Base-by-base conservation (phyloP, 2,797 vertebrate species). In the Hippocampus kuda region DNA sequence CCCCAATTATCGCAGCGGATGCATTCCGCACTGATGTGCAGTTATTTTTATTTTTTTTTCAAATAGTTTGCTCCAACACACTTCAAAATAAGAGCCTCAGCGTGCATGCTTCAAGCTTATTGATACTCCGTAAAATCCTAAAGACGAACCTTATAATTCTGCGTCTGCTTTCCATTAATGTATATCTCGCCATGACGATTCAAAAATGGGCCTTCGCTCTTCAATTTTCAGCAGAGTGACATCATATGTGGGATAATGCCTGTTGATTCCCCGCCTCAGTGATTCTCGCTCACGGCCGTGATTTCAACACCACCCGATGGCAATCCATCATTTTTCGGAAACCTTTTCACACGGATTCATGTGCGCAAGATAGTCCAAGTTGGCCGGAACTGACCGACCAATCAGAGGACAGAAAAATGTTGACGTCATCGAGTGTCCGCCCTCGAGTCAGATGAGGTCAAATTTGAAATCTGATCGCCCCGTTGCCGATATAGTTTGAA, bases 81-180 rank as follows among this genome's bases (percentile, higher is more conserved):
- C 6, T 51, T 51, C 16, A 51, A 51, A 46, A 18, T 6, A 51
- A 51, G 48, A 51, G 48, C 5, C 5, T 18, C 2, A 20, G 48
- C 48, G 1, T 49, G 48, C 48, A 1, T 49, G 16, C 48, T 49
- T 16, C 16, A 16, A 49, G 48, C 48, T 34, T 34, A 34, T 34
- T 34, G 34, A 34, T 4, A 34, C 4, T 5, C 5, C 4, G 64
- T 24, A 65, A 65, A 44, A 24, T 65, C 26, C 44, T 49, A 26
- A 49, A 65, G 42, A 46, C 41, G 16, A 65, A 65, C 3, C 64
- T 65, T 24, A 49, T 65, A 65, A 65, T 49, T 65, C 24, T 4
- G 3, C 13, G n/a, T 63, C 61, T 64, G 61, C 22, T 64, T 64
- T 44, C 41, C 13, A 49, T 65, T 26, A 30, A 65, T n/a, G 30